Evolutionary conservation across 2,888 invertebrate species (phyloP), one percentile per base, ranked within the genome.

Genomic region (Choristoneura rosaceana): DNA sequence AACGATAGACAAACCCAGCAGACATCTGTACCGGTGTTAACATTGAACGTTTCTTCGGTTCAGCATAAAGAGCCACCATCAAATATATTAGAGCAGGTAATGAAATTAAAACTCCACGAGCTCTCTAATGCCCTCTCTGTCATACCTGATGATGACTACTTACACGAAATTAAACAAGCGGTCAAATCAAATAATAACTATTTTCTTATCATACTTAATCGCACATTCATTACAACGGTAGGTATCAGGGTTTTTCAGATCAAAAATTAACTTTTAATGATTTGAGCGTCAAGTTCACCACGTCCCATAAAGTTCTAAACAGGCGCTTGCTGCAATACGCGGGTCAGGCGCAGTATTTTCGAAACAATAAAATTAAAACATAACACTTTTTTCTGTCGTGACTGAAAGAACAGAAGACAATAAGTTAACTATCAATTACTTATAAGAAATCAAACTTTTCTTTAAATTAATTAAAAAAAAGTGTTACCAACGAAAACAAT

Each of bases 351-450:
- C 38, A 60, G 33, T 38, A 61, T 43, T 15, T 43, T 41, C 14
- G 43, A 60, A 41, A 14, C 43, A 66, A 52, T 52, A 9, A 65
- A 38, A 55, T 0, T 47, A 47, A n/a, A 5, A 47, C 10, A 10
- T 43, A 43, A 9, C 9, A 84, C 83, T 82, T 82, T 77, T 82
- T 84, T 62, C 66, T 83, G 84, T 81, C 83, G 85, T 86, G 84
- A 81, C 84, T 87, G 84, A 85, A 84, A 81, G 81, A 82, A 61
- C 61, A 67, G 66, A 66, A 15, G 84, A 83, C 78, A 83, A 87
- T n/a, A n/a, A n/a, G n/a, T n/a, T n/a, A n/a, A n/a, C n/a, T n/a
- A n/a, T n/a, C n/a, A n/a, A n/a, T n/a, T n/a, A n/a, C 80, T 87
- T 88, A 82, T 85, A 89, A 88, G 80, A 78, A 82, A 87, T 84